Conservation (phyloP, 2,888 invertebrate genomes). For the Amphimallon solstitiale region DNA sequence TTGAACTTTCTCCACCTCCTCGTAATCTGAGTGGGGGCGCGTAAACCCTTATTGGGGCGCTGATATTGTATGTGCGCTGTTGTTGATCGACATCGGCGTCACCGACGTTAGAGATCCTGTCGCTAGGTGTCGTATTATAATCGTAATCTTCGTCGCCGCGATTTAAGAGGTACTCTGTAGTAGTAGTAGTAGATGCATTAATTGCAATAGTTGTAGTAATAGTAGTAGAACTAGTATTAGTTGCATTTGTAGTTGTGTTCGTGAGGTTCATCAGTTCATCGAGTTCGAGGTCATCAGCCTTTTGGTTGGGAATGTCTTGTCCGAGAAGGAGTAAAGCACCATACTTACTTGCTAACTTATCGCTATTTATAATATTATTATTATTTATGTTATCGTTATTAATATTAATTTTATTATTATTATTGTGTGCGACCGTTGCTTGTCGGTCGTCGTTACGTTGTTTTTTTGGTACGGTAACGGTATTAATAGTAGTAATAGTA, state of each 20-base stretch:
- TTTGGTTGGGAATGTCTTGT: conserved; percentile 66
- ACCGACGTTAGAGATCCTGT: conserved; percentile 47
- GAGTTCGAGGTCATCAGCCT: conserved; percentile 63
- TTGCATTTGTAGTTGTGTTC: conserved; percentile 41
- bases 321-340: conserved; percentile 63
- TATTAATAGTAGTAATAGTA: conserved; percentile 26
- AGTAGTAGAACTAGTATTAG: conserved; percentile 40
- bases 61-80: conserved; percentile 47
- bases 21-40: conserved; percentile 71
- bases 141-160: conserved; percentile 28
- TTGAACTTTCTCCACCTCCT: conserved; percentile 85
- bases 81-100: conserved; percentile 31
- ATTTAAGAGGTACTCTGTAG: conserved; percentile 27
- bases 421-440: conserved; percentile 66
- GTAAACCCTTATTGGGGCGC: conserved; percentile 39
- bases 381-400: conserved; percentile 41
- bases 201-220: neutral
- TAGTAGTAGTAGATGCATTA: conserved; percentile 7
- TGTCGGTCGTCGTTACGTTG: conserved; percentile 62
- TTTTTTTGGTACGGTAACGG: conserved; percentile 66
- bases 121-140: conserved; percentile 19
- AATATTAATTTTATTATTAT: conserved; percentile 66
- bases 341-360: conserved; percentile 62
- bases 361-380: conserved; percentile 46
- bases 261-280: conserved; percentile 50